phyloP scores from a whole-genome alignment of 2,888 invertebrate species.

The Polymixis flavicincta region DNA sequence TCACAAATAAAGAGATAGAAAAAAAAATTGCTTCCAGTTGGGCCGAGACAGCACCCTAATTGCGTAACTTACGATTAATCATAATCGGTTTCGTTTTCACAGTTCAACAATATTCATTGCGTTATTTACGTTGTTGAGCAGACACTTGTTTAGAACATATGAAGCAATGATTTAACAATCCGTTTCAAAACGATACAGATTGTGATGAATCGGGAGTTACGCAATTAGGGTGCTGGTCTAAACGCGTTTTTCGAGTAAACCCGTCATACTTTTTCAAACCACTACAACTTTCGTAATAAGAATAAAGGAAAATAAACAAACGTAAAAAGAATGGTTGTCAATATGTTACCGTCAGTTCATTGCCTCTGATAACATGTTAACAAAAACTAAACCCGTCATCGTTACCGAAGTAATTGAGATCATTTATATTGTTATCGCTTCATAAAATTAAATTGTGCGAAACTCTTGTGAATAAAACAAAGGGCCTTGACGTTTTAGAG shows the following conservation, averaged over 20 bases:
- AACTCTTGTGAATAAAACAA: slow-evolving; percentile 50
- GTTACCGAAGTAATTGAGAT: slow-evolving; percentile 61
- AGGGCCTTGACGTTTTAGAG: slow-evolving; percentile 20
- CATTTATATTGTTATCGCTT: slow-evolving; percentile 58
- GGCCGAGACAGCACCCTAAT: too few relatives aligned
- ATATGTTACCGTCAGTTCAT: slow-evolving; percentile 60
- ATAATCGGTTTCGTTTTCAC: too few relatives aligned
- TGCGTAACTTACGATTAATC: too few relatives aligned
- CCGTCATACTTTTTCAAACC: background rate
- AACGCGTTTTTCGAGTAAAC: too few relatives aligned
- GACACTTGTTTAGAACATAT: too few relatives aligned
- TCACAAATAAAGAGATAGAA: background rate
- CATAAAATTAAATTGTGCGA: slow-evolving; percentile 44
- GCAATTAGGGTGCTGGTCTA: too few relatives aligned
- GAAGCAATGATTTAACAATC: too few relatives aligned
- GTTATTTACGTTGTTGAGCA: too few relatives aligned
- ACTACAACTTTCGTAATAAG: background rate
- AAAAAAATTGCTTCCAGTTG: background rate
- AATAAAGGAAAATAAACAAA: background rate
- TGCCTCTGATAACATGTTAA: slow-evolving; percentile 55
- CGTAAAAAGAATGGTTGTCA: slow-evolving; percentile 7
- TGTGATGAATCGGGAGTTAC: too few relatives aligned
- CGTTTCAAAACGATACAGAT: too few relatives aligned
- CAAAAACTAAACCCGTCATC: slow-evolving; percentile 47
- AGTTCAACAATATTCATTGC: too few relatives aligned